Evolutionary conservation across 2,113 vertebrate species (phyloP).

Genomic region (Peromyscus californicus): DNA sequence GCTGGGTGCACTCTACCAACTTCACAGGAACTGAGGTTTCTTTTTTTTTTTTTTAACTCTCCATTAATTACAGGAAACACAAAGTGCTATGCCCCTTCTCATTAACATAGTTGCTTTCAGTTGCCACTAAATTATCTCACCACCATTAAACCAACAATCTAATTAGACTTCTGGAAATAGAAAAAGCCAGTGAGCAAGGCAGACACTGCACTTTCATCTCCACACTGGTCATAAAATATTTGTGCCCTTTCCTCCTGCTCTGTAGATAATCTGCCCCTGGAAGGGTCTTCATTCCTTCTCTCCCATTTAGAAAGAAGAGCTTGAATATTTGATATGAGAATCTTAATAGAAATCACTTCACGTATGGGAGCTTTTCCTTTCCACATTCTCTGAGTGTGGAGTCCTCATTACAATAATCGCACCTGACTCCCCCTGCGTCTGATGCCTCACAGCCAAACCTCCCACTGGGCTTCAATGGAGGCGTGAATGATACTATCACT

Average conservation of each 20-base stretch:
- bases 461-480: constrained; percentile 72
- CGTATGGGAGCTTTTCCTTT: constrained; percentile 71
- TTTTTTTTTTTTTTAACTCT: constrained; percentile 76
- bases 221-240: constrained; percentile 85
- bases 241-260: constrained; percentile 71
- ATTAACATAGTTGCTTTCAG: constrained; percentile 90
- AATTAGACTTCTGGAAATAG: constrained; percentile 85
- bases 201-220: constrained; percentile 83
- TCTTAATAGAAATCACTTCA: constrained; percentile 78
- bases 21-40: constrained; percentile 88
- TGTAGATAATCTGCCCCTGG: constrained; percentile 70
- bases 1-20: constrained; percentile 89
- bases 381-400: constrained; percentile 48
- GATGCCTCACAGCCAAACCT: constrained; percentile 72
- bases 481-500: constrained; percentile 78
- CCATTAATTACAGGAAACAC: constrained; percentile 92
- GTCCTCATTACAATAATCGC: constrained; percentile 78
- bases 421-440: constrained; percentile 67
- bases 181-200: constrained; percentile 77
- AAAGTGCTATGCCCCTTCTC: constrained; percentile 90
- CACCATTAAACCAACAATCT: constrained; percentile 90
- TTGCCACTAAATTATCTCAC: constrained; percentile 90
- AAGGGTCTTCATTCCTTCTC: constrained; percentile 73
- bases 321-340: constrained; percentile 79
- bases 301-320: constrained; percentile 73